These are phyloP conservation scores for Clistopyga incitator DNA, from an alignment of 2,888 invertebrate species.

Conservation along the genomic window DNA sequence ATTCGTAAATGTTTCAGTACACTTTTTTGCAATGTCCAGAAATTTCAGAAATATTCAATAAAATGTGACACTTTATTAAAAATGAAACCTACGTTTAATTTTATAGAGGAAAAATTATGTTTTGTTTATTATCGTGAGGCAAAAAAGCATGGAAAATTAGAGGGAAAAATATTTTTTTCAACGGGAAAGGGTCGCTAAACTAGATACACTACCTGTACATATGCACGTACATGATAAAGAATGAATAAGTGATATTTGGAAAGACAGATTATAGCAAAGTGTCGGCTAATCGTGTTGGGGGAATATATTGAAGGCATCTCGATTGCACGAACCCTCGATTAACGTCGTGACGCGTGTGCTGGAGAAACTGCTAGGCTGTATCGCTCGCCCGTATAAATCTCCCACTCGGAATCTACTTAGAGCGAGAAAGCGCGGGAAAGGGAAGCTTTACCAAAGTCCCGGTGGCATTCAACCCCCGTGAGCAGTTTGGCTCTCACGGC, in stretches of 20 bases:
- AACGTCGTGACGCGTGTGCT: constrained; percentile 66
- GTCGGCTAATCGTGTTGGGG: constrained; percentile 50
- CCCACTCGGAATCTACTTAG: constrained; percentile 78
- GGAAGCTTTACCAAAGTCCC: constrained; percentile 70
- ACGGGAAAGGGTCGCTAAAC: too few relatives aligned
- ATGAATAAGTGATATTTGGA: constrained; percentile 26
- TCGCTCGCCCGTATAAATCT: constrained; percentile 76
- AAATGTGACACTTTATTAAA: too few relatives aligned
- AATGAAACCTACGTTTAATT: too few relatives aligned
- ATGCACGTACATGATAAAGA: constrained; percentile 2
- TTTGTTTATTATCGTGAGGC: too few relatives aligned
- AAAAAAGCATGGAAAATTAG: too few relatives aligned
- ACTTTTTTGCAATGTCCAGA: too few relatives aligned
- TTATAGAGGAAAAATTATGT: too few relatives aligned
- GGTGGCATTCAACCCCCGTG: constrained; percentile 60
- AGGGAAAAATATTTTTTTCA: too few relatives aligned
- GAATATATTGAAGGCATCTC: constrained; percentile 59
- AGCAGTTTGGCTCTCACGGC: constrained; percentile 62
- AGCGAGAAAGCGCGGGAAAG: constrained; percentile 59
- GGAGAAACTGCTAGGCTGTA: constrained; percentile 68
- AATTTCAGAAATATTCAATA: too few relatives aligned
- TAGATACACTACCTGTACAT: background rate
- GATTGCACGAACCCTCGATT: constrained; percentile 68
- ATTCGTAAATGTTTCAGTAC: too few relatives aligned
- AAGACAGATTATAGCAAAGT: constrained; percentile 55